phyloP scores from a whole-genome alignment of 2,797 vertebrate species.

The Thamnophis elegans region DNA sequence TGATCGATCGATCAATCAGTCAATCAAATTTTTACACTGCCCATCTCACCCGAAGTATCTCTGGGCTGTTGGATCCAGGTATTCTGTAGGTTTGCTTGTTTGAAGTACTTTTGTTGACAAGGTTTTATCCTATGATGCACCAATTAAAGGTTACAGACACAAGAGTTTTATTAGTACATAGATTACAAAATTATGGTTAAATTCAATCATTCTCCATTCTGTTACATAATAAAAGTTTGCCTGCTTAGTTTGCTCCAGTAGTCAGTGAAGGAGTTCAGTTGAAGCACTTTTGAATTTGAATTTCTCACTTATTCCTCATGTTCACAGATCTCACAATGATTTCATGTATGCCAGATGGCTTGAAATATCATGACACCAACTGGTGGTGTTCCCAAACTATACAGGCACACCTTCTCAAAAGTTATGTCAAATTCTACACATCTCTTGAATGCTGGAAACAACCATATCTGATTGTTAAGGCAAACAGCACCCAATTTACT shows the following conservation, averaged over 20 bases:
- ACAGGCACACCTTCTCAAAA: constrained; percentile 36
- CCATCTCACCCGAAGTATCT: background rate
- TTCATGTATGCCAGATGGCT: constrained; percentile 57
- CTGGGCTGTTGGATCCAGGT: background rate
- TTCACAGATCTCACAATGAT: constrained; percentile 38
- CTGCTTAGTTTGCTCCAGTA: background rate
- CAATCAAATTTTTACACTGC: background rate
- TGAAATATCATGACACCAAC: constrained; percentile 31
- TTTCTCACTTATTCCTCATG: constrained; percentile 25
- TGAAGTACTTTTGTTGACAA: background rate
- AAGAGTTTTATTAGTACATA: background rate
- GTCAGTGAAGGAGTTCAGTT: constrained; percentile 42
- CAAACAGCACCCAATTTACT: constrained; percentile 28
- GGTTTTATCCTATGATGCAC: background rate
- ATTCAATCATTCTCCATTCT: background rate
- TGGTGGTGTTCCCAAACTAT: constrained; percentile 54
- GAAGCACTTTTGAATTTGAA: background rate
- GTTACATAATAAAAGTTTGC: background rate
- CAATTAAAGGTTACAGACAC: background rate
- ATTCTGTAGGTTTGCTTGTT: background rate
- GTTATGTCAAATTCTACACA: background rate
- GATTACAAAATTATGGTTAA: background rate
- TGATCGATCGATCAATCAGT: no score
- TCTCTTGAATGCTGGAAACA: constrained; percentile 39
- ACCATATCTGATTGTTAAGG: constrained; percentile 28